Conservation (phyloP, 2,888 invertebrate species). For the Toxonevra muliebris region DNA sequence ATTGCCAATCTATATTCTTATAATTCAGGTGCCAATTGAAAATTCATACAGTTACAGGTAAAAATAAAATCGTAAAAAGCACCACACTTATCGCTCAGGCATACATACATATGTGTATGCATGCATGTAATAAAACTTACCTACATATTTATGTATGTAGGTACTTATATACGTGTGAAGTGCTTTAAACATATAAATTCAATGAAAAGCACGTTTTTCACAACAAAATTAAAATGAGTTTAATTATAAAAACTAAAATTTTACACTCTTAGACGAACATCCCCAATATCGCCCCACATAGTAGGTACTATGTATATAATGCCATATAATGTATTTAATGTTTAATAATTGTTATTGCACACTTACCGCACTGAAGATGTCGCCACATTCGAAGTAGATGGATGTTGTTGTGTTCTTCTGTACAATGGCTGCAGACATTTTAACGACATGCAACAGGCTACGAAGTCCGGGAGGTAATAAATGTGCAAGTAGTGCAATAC, state of each 20-base stretch:
- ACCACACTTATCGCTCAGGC: constrained; percentile 1
- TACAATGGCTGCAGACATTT: constrained; percentile 44
- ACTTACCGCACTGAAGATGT: constrained; percentile 42
- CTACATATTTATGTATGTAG: constrained; percentile 2
- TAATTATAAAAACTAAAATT: constrained; percentile 4
- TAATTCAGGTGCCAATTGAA: no score
- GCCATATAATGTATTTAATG: not conserved
- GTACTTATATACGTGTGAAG: constrained; percentile 5
- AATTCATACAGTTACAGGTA: no score
- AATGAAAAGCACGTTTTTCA: not conserved
- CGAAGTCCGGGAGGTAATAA: not conserved
- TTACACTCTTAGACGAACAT: no score
- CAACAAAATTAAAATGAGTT: not conserved
- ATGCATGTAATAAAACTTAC: not conserved
- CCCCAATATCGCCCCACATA: not conserved
- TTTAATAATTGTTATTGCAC: not conserved
- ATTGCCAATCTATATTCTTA: no score
- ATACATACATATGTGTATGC: not conserved
- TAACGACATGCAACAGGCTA: constrained; percentile 27
- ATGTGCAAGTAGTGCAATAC: not conserved
- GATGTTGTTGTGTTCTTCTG: constrained; percentile 36
- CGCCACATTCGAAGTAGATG: constrained; percentile 42
- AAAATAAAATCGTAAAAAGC: constrained; percentile 10
- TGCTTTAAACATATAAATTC: not conserved
- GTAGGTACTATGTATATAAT: not conserved